Evolutionary conservation across 2,113 vertebrate species (phyloP).

Genomic region (Camelus dromedarius): DNA sequence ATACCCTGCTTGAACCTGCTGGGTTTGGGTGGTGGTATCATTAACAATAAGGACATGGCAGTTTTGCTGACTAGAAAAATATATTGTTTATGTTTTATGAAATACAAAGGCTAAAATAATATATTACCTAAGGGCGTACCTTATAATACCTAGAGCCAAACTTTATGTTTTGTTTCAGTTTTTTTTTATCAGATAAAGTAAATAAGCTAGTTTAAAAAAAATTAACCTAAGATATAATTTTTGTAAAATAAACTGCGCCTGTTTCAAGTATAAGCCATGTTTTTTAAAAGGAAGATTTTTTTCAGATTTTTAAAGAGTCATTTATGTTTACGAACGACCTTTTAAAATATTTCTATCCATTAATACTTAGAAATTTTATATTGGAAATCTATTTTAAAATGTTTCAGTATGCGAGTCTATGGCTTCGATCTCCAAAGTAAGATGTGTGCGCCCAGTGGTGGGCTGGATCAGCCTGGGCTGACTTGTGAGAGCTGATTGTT

Average conservation of each 20-base stretch:
- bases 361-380: background rate
- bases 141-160: background rate
- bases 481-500: background rate
- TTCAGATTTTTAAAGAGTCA: slow-evolving; percentile 24
- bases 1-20: background rate
- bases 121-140: slow-evolving; percentile 5
- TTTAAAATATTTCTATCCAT: background rate
- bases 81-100: slow-evolving; percentile 37
- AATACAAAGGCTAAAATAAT: slow-evolving; percentile 20
- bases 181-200: slow-evolving; percentile 38
- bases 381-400: background rate
- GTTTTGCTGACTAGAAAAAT: slow-evolving; percentile 49
- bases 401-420: background rate
- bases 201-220: slow-evolving; percentile 15
- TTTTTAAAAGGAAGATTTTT: slow-evolving; percentile 37
- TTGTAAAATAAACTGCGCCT: background rate
- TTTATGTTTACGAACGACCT: slow-evolving; percentile 40
- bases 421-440: background rate
- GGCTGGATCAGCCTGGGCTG: background rate
- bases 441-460: background rate
- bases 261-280: background rate
- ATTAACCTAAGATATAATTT: slow-evolving; percentile 10
- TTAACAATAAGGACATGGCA: background rate
- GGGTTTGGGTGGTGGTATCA: background rate
- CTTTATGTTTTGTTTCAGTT: background rate